A percentile compares a stretch with the other conserved stretches of the same genome.
Conservation (phyloP, 1,140 invertebrate species). For the Laupala kohalensis region DNA sequence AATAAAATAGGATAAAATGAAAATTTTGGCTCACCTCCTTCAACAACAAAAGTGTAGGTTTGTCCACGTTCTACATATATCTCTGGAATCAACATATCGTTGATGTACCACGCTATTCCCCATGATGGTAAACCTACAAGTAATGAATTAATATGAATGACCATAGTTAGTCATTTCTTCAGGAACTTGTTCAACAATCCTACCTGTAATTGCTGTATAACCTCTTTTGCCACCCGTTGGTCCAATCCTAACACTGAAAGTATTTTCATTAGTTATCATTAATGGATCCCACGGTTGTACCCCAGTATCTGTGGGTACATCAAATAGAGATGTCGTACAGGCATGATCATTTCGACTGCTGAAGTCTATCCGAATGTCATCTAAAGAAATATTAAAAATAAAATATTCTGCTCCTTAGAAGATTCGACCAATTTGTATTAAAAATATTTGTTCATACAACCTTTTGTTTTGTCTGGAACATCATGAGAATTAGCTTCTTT, state of each 20-base stretch:
- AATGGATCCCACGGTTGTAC: slow-evolving; percentile 51
- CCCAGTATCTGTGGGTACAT: slow-evolving; percentile 33
- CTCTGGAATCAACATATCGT: slow-evolving; percentile 80
- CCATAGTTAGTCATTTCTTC: too few species aligned
- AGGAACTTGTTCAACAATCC: background rate
- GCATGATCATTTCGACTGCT: slow-evolving; percentile 35
- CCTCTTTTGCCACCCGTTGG: slow-evolving; percentile 68
- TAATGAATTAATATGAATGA: too few species aligned
- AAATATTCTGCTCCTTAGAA: background rate
- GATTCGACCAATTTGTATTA: background rate
- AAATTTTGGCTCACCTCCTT: slow-evolving; percentile 50
- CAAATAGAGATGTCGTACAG: slow-evolving; percentile 33
- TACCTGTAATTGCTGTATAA: slow-evolving; percentile 63
- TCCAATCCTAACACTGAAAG: slow-evolving; percentile 65
- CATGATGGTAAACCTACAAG: slow-evolving; percentile 58
- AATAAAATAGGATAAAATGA: background rate
- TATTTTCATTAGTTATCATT: slow-evolving; percentile 41
- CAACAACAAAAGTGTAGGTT: slow-evolving; percentile 76
- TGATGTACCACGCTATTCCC: slow-evolving; percentile 90
- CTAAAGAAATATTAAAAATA: slow-evolving; percentile 23
- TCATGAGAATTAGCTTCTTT: slow-evolving; percentile 74
- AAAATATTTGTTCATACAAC: slow-evolving; percentile 13
- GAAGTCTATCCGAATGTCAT: slow-evolving; percentile 64
- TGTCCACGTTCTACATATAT: slow-evolving; percentile 75
- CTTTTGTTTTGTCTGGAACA: slow-evolving; percentile 49